A percentile compares a stretch with the other conserved stretches of the same genome.
Conservation (phyloP, 2,888 invertebrate species). For the Nemotelus pantherinus region DNA sequence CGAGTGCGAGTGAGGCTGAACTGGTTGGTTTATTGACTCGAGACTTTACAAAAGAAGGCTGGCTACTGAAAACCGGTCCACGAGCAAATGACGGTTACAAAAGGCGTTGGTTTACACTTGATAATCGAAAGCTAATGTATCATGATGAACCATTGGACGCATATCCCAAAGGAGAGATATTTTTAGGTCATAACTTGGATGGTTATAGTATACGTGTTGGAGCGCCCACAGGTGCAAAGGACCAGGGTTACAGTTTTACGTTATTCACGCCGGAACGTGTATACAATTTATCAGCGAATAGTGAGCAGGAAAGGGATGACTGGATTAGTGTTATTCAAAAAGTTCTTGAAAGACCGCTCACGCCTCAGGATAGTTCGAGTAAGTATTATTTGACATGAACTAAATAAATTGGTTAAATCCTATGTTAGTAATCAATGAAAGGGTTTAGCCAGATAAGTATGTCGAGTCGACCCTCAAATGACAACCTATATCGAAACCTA, state of each 20-base stretch:
- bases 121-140: constrained; percentile 91
- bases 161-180: constrained; percentile 90
- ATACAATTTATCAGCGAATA: constrained; percentile 79
- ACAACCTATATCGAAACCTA: too few relatives aligned
- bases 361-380: constrained; percentile 82
- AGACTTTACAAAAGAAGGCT: constrained; percentile 88
- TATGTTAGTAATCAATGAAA: too few relatives aligned
- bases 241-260: constrained; percentile 83
- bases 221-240: constrained; percentile 74
- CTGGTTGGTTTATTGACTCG: constrained; percentile 77
- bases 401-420: background rate
- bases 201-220: constrained; percentile 80
- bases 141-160: constrained; percentile 88
- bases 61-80: constrained; percentile 90
- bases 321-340: constrained; percentile 83
- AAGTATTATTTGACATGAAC: constrained; percentile 57
- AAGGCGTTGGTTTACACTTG: constrained; percentile 88
- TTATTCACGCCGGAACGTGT: constrained; percentile 82
- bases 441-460: too few relatives aligned
- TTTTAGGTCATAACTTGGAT: constrained; percentile 76
- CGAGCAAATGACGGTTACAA: constrained; percentile 82
- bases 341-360: constrained; percentile 78
- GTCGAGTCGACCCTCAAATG: too few relatives aligned
- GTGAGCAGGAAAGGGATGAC: constrained; percentile 78
- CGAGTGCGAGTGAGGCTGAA: constrained; percentile 77